These are phyloP conservation scores for Montipora efflorescens DNA, from an alignment of 64 coral and sea anemone species.

Conservation along the genomic window DNA sequence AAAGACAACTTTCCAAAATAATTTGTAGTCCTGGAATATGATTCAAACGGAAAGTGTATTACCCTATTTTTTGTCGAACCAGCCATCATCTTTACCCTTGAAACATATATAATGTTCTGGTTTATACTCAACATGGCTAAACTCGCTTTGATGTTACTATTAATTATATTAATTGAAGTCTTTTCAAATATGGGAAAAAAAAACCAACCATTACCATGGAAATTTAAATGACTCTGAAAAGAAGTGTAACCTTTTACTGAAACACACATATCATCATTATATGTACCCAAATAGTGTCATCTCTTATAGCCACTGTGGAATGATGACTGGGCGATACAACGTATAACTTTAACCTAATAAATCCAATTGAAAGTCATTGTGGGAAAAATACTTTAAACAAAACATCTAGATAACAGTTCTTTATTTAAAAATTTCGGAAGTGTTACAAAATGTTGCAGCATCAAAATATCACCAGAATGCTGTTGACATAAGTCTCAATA, in stretches of 20 bases:
- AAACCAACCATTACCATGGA: conserved; percentile 2
- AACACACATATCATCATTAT: conserved; percentile 18
- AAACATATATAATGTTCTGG: too few relatives aligned
- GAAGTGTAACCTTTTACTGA: conserved; percentile 11
- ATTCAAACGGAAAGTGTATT: too few relatives aligned
- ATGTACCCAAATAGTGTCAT: conserved; percentile 18
- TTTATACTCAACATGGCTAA: too few relatives aligned
- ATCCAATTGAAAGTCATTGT: neutral
- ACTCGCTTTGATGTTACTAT: too few relatives aligned
- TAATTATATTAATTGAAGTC: neutral
- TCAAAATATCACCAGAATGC: conserved; percentile 31
- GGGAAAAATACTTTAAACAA: conserved; percentile 2
- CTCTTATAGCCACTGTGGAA: conserved; percentile 20
- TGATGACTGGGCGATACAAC: neutral
- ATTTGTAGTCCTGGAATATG: too few relatives aligned
- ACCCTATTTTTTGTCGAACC: too few relatives aligned
- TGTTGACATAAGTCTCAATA: conserved; percentile 25
- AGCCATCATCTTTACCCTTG: too few relatives aligned
- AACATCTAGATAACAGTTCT: neutral
- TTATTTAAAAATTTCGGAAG: conserved; percentile 1
- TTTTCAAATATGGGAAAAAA: conserved; percentile 10
- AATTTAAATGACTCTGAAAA: neutral
- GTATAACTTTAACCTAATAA: conserved; percentile 1
- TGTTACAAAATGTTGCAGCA: conserved; percentile 3
- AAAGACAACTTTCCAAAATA: too few relatives aligned